Base-by-base conservation (phyloP, 1,140 invertebrate species). In the Tetramorium alpestre region DNA sequence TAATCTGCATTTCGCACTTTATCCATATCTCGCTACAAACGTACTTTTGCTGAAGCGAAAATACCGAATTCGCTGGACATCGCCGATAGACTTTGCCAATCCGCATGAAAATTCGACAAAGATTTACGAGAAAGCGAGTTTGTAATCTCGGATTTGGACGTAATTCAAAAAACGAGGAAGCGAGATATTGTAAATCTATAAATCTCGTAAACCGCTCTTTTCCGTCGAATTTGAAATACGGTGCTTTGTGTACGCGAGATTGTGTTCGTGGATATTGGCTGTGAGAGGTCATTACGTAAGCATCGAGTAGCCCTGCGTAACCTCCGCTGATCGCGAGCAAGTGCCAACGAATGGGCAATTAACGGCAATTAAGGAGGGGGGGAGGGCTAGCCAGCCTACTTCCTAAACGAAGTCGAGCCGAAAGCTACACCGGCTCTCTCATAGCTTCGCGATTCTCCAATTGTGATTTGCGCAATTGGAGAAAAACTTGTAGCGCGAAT, bases 291-390 rank as follows among this genome's bases (percentile, higher is more conserved):
- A 85, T 92, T 92, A 88, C 67, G 75, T 91, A 92, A 92, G 87
- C 80, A 88, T 91, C 87, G 78, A 87, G 85, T 86, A 88, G 89
- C 85, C 84, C 88, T 86, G 87, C 84, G 86, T 92, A 92, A 92
- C 88, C 90, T 90, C 89, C 85, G 73, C 88, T 90, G 91, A 92
- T 93, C 91, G 90, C 86, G 86, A 91, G 82, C 86, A 88, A 91
- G 91, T 91, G 92, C 90, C 91, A 90, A 88, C 92, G 91, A 93
- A 93, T 93, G 87, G 87, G 91, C 92, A 93, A 93, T 93, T 93
- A 92, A 93, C 91, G 90, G 92, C 91, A 93, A 93, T 93, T 93
- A 93, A 93, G 28, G 28, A 2, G 28, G 28, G 2, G 28, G 28
- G 91, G 89, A 89, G 87, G 88, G 22, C 3, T 93, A 93, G 93